Base-by-base conservation (phyloP, 2,888 invertebrate genomes). In the Lochmaea capreae region DNA sequence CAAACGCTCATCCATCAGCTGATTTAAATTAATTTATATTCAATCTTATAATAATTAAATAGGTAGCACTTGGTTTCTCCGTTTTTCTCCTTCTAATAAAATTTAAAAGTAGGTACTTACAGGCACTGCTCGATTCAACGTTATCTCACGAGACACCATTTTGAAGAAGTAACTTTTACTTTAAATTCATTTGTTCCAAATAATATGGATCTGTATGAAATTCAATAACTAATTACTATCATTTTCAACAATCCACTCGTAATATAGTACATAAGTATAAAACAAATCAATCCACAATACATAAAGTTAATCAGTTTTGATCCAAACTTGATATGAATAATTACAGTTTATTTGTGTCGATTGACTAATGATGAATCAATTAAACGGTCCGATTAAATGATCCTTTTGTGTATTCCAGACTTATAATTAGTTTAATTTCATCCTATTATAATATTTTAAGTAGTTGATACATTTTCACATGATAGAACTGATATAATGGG, bases 321-420 rank as follows among this genome's bases (percentile, higher is more conserved):
- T 52, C 16, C 16, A 52, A 11, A 52, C 52, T 52, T 16, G 52
- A 52, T 52, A 52, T 52, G 8, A 52, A 52, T 52, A 52, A 52
- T 52, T 52, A 52, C 52, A 52, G 52, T 52, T 52, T 16, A 52
- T 52, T 52, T 52, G 52, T 52, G 16, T 14, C 16, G n/a, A 52
- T 16, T 52, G 16, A 52, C 2, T 52, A 16, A 52, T 16, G 6
- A 52, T 52, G 3, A 52, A 52, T 52, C 16, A 16, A 16, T 52
- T 1, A 16, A 52, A 52, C 14, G 14, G 16, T 52, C 16, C 9
- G 6, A 16, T 52, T n/a, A 8, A 52, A 52, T 16, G 52, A 52
- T 8, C 14, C 52, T 8, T 9, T 16, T 16, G 5, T 52, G 46
- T 46, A 46, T 12, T 52, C 12, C 9, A 14, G 16, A 52, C 0